Evolutionary conservation across 1,140 invertebrate species (phyloP), one percentile per base, ranked within the genome.

Genomic region (Harpegnathos saltator): DNA sequence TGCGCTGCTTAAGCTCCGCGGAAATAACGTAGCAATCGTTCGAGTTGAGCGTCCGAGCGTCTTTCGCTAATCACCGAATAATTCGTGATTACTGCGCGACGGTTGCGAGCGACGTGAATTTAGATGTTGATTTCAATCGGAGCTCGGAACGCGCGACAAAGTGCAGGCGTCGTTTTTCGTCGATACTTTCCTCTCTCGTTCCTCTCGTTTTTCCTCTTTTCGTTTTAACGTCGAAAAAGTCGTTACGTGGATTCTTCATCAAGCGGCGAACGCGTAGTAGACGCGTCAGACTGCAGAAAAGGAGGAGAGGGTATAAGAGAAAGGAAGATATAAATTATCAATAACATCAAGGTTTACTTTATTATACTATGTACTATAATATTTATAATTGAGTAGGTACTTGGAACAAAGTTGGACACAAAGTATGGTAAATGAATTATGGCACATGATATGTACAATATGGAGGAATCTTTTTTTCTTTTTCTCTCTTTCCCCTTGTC

Each of bases 271-370:
- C 29, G 1, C 1, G 29, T 33, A n/a, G n/a, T 38, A 54, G 48
- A 33, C 17, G 66, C 14, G 56, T 80, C 22, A 52, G n/a, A 80
- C 15, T 52, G 33, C 69, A 52, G 65, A 80, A 71, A 58, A 52
- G 58, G 75, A 58, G 65, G 0, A 44, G 38, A 44, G 9, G 14
- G 22, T 48, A 22, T 44, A 54, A 52, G 50, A n/a, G 77, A n/a
- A 54, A 69, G 54, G 38, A 33, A 75, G 29, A 85, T 75, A 89
- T 68, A 66, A 87, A 90, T 93, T 94, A 94, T 94, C 91, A 94
- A 94, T 94, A 94, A 94, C 94, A 94, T 94, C 93, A 90, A 94
- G 93, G 93, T 94, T 94, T 92, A 94, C 93, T 94, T 94, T 94
- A 93, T 94, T 93, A 92, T 92, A 92, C 92, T 92, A 92, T 93